Evolutionary conservation across 2,888 invertebrate genomes (phyloP).

Genomic region (Protodeltote pygarga): DNA sequence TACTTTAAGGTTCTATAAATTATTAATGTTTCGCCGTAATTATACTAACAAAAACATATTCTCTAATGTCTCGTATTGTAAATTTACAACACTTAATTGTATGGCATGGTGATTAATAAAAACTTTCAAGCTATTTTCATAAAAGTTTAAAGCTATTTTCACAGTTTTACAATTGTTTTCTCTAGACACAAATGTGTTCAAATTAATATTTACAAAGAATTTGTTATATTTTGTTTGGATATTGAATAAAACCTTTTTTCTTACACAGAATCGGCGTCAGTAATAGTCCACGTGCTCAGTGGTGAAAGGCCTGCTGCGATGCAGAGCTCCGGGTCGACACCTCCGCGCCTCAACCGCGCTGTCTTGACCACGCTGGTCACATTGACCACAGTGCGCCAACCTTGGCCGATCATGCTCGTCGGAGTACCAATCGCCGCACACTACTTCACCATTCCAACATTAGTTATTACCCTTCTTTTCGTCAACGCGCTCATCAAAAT

Average conservation of each 20-base stretch:
- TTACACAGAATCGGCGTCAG: constrained; percentile 91
- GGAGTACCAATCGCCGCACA: constrained; percentile 55
- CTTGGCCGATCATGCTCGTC: constrained; percentile 53
- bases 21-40: no score
- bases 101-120: no score
- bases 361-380: constrained; percentile 67
- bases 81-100: no score
- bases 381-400: constrained; percentile 62
- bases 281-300: constrained; percentile 94
- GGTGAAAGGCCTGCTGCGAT: constrained; percentile 90
- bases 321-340: constrained; percentile 84
- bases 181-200: no score
- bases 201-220: no score
- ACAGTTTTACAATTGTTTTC: no score
- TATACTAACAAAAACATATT: no score
- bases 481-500: constrained; percentile 40
- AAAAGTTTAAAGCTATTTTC: no score
- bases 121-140: no score
- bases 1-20: no score
- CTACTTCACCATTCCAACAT: constrained; percentile 51
- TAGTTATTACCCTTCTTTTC: constrained; percentile 51
- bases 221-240: no score
- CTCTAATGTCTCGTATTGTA: no score
- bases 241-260: constrained; percentile 2
- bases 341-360: constrained; percentile 68